Evolutionary conservation across 30 jellyfish, hydroid and myxozoan genomes (phyloP).

Genomic region (Aurelia coerulea): DNA sequence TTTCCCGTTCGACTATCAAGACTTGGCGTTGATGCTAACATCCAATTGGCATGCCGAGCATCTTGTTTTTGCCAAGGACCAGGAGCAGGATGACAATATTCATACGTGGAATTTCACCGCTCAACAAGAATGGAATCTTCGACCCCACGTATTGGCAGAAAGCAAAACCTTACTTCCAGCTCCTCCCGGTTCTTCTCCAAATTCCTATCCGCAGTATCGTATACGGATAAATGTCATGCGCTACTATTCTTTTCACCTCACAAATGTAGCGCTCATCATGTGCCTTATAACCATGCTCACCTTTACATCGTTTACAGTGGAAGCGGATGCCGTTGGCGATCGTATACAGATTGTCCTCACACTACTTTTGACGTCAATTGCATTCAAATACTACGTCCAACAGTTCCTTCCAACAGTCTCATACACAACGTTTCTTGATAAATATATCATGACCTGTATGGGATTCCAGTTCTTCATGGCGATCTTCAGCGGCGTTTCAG

Average conservation of each 20-base stretch:
- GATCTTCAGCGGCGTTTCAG: slow-evolving; percentile 25
- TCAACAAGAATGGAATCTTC: slow-evolving; percentile 47
- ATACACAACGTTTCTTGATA: slow-evolving; percentile 34
- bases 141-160: slow-evolving; percentile 30
- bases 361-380: slow-evolving; percentile 64
- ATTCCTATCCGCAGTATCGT: slow-evolving; percentile 60
- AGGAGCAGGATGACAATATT: slow-evolving; percentile 43
- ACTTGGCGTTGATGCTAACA: slow-evolving; percentile 44
- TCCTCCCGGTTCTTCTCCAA: slow-evolving; percentile 30
- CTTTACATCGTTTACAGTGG: slow-evolving; percentile 53
- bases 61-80: slow-evolving; percentile 10
- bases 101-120: slow-evolving; percentile 58
- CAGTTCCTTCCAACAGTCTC: slow-evolving; percentile 63
- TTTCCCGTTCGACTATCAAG: slow-evolving; percentile 67
- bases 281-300: slow-evolving; percentile 59
- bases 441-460: slow-evolving; percentile 51
- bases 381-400: slow-evolving; percentile 63
- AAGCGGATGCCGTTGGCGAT: slow-evolving; percentile 46
- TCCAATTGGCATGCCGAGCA: slow-evolving; percentile 35
- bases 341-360: slow-evolving; percentile 56
- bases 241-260: slow-evolving; percentile 28
- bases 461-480: slow-evolving; percentile 65
- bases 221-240: slow-evolving; percentile 58
- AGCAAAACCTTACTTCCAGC: neutral
- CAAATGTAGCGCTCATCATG: slow-evolving; percentile 33